These are phyloP conservation scores for Kryphioiulus occultus DNA, from an alignment of 2,888 invertebrate species.

Conservation along the genomic window DNA sequence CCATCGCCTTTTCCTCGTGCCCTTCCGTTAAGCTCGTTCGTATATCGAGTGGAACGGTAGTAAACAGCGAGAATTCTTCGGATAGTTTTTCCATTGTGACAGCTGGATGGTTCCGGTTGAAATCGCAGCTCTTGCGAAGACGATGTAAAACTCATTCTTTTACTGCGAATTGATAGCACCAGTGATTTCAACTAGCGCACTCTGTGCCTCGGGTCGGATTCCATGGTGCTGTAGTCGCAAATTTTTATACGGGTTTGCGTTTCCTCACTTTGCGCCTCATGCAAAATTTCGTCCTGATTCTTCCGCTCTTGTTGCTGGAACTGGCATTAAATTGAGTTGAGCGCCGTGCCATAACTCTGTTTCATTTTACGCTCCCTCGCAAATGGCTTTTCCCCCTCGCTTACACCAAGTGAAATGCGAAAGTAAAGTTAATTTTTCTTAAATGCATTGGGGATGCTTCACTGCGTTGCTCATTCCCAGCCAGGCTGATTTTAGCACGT, in stretches of 20 bases:
- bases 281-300: slow-evolving; percentile 27
- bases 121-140: slow-evolving; percentile 42
- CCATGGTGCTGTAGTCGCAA: neutral
- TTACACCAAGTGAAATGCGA: neutral
- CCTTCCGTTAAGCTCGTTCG: slow-evolving; percentile 38
- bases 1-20: slow-evolving; percentile 6
- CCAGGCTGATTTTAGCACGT: neutral
- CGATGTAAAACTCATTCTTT: slow-evolving; percentile 40
- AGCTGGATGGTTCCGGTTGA: slow-evolving; percentile 46
- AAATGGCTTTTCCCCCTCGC: neutral
- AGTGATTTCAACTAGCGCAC: slow-evolving; percentile 40
- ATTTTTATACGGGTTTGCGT: slow-evolving; percentile 10
- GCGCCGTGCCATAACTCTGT: slow-evolving; percentile 4
- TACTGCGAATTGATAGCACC: slow-evolving; percentile 34
- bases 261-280: neutral
- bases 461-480: neutral
- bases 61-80: slow-evolving; percentile 46
- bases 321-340: slow-evolving; percentile 27
- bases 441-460: neutral
- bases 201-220: neutral
- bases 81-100: slow-evolving; percentile 44
- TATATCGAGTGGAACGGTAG: slow-evolving; percentile 47
- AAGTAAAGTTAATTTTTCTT: neutral
- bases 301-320: neutral
- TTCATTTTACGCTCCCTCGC: neutral